Evolutionary conservation across 2,113 vertebrate genomes (phyloP), one percentile per base, ranked within the genome.

Genomic region (Myotis lucifugus): DNA sequence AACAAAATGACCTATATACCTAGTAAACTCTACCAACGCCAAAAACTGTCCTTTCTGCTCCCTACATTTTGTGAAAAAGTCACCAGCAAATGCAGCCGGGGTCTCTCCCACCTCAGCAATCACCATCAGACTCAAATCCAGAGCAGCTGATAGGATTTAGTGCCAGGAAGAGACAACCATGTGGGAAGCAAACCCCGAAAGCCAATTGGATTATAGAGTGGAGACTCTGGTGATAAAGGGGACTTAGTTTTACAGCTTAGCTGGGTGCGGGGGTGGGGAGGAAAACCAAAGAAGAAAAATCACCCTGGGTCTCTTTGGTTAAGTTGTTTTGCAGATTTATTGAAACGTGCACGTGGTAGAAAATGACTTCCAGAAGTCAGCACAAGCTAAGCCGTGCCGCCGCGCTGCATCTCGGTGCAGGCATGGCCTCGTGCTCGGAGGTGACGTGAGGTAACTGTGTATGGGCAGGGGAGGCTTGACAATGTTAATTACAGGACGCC

Each of bases 301-400:
- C 89, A 94, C 59, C 93, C 84, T 88, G 92, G 88, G 54, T 97
- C 69, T 97, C 88, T 73, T 48, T 21, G 92, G 83, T 97, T 15
- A 96, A 98, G 97, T 97, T 98, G 94, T 96, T 98, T 97, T 96
- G 93, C 97, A 98, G 98, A 97, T 93, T 97, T 95, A 96, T 95
- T 96, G 98, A 73, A 96, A 88, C 67, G 32, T 85, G 85, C 98
- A 98, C 67, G 97, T 97, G 98, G 98, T 91, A 67, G 95, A 98
- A 98, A 98, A 98, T 98, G 96, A 96, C 89, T 98, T 98, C 98
- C 98, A 98, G 98, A 97, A 98, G 97, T 77, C 48, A 25, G 90
- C 67, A n/a, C 86, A 95, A 46, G 96, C 25, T 96, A 66, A 98
- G 93, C 96, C 91, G 15, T 15, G 90, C 95, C 72, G 97, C 42